Evolutionary conservation across 2,113 vertebrate genomes (phyloP), one percentile per base, ranked within the genome.

Genomic region (Pomatorhinus ruficollis): DNA sequence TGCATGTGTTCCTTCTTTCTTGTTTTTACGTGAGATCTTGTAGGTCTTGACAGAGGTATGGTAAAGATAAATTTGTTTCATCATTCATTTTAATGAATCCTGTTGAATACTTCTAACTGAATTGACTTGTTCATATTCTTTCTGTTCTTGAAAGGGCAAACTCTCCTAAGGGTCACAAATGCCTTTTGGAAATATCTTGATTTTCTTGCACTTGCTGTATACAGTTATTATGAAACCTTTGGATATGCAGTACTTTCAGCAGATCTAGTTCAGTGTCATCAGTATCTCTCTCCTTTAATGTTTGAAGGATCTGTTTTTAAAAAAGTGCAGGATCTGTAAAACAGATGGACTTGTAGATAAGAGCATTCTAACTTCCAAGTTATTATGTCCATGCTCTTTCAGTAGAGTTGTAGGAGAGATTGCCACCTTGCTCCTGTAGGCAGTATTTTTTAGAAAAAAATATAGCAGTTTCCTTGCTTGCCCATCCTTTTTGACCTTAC

Each of bases 121-220:
- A 66, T 17, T 52, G 63, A 31, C 23, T 74, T 13, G 1, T 39
- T 71, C 2, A 0, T 31, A 2, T 89, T 81, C 33, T 74, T 83
- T 69, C 40, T 72, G 16, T 65, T 87, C 24, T 56, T 63, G 52
- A 75, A 50, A 33, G 27, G 23, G 15, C 20, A 50, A 21, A 42
- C 40, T 64, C 42, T 70, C 12, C 33, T 52, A 30, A 50, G 37
- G 25, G 45, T 84, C 56, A 45, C 33, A 61, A 39, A 52, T 1
- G 1, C 30, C 23, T 71, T 74, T 63, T 21, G 25, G 33, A 81
- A 72, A 28, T 66, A 57, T 1, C 54, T 72, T 65, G 1, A 13
- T 90, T 93, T 72, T 79, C 24, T 72, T 89, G 10, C 15, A 64
- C 64, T 86, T 92, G 33, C 37, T 69, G 12, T 64, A 16, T 64